Evolutionary conservation across 1,140 invertebrate species (phyloP), one percentile per base, ranked within the genome.

Genomic region (Heliconius hewitsoni): DNA sequence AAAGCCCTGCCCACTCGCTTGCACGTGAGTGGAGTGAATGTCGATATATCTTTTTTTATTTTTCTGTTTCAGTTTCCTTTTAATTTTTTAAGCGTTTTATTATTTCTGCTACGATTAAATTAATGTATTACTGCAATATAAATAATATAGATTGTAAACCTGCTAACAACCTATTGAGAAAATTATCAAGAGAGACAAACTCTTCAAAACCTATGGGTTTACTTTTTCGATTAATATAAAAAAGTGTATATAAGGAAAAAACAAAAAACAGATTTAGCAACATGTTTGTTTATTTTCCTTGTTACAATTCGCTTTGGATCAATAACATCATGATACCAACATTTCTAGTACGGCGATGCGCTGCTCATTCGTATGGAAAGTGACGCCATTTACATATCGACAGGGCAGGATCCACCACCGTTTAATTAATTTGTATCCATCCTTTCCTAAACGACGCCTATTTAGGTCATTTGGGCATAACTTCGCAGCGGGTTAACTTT

Each of bases 361-460:
- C 55, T 75, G 39, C 27, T 42, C 37, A 71, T 66, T 76, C 74
- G n/a, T 70, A 76, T 76, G 37, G 74, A 76, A 71, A 76, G 52
- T 73, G 71, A 74, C 57, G 72, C 37, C 37, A 79, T 79, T 79
- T 71, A 8, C 73, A 79, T 79, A 30, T 60, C 30, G 39, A 79
- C 57, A 57, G 52, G 60, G 30, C 50, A 34, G 74, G 71, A 75
- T 18, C 78, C 42, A 16, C 76, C 27, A 73, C 34, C 73, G 73
- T 42, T 71, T 66, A 79, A 79, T 79, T 78, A 78, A 73, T 78
- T 73, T 57, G 30, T 73, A 57, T 78, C 77, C 34, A 57, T 78
- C 77, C 34, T 57, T 78, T 74, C 46, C 72, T 74, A 78, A 73
- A 34, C 71, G 71, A 23, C 30, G 23, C 72, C 19, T 78, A 60